A percentile compares a stretch with the other conserved stretches of the same genome.
These are phyloP conservation scores for Lagenorhynchus albirostris DNA, from an alignment of 2,113 vertebrate species.

Conservation along the genomic window DNA sequence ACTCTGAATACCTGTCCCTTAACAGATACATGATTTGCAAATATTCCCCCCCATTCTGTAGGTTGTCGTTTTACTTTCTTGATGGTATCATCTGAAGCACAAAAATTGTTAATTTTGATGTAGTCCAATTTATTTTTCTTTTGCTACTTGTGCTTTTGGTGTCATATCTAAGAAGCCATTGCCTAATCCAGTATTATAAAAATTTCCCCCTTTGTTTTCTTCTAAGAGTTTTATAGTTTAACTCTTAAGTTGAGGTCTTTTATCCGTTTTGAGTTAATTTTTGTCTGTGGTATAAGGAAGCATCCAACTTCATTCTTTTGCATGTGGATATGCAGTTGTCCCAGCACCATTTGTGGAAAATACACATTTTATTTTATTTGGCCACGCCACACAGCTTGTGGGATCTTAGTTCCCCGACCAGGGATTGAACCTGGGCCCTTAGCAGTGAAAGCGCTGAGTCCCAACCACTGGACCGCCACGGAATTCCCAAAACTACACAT, in stretches of 20 bases:
- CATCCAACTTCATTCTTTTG: not conserved
- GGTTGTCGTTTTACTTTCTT: not conserved
- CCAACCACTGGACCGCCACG: not conserved
- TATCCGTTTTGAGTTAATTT: not conserved
- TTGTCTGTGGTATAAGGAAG: not conserved
- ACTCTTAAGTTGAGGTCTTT: not conserved
- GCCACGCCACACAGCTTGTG: not conserved
- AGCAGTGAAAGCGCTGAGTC: not conserved
- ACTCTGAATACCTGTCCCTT: not conserved
- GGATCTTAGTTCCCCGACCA: not conserved
- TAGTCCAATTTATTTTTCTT: not conserved
- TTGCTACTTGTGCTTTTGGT: not conserved
- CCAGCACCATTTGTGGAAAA: not conserved
- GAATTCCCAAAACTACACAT: not conserved
- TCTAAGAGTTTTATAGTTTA: not conserved
- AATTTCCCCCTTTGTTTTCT: not conserved
- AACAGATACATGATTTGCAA: not conserved
- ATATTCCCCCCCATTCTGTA: not conserved
- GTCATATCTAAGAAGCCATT: not conserved
- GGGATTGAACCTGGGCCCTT: not conserved
- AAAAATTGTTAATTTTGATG: not conserved
- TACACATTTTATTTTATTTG: not conserved
- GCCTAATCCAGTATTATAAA: not conserved
- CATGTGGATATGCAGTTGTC: not conserved
- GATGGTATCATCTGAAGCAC: not conserved